Evolutionary conservation across 1,140 invertebrate genomes (phyloP), one percentile per base, ranked within the genome.

Genomic region (Calephelis virginiensis): DNA sequence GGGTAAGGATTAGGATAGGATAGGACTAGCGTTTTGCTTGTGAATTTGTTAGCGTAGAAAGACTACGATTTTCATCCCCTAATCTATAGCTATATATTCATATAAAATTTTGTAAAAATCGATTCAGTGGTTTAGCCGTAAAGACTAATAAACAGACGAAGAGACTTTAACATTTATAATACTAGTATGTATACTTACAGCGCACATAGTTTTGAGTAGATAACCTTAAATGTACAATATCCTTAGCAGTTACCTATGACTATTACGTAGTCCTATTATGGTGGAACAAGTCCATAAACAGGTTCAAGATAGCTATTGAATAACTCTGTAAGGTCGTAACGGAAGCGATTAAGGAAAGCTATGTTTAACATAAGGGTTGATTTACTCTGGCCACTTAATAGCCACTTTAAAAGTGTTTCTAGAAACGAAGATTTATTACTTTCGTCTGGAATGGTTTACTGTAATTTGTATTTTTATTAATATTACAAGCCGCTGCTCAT

Each of bases 291-390:
- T 67, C 40, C 17, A 56, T 46, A 49, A 53, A 60, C 37, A 14
- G 14, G 66, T 59, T 67, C 61, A 43, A 60, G 65, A 67, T 71
- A 59, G 53, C 69, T 17, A 61, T 71, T 64, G 61, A 49, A 62
- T 70, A 67, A 66, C 62, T 43, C 50, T 14, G 50, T 56, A 56
- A 56, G 50, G 50, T 37, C 50, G 50, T 56, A 56, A 56, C 50
- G 50, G 50, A 56, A 56, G 37, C 50, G 10, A 12, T 56, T 56
- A 56, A 56, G 50, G 50, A 56, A 56, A 56, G 50, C 28, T 56
- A 28, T 56, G 50, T 56, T 56, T 37, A 56, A 56, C 50, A 56
- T 56, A 56, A 56, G 50, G 50, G 50, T 56, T 56, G 50, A 56
- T 56, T 56, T 56, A 56, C 17, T 56, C 17, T 4, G 50, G 17